phyloP scores from a whole-genome alignment of 2,797 vertebrate genomes.

The Acrossocheilus fasciatus region DNA sequence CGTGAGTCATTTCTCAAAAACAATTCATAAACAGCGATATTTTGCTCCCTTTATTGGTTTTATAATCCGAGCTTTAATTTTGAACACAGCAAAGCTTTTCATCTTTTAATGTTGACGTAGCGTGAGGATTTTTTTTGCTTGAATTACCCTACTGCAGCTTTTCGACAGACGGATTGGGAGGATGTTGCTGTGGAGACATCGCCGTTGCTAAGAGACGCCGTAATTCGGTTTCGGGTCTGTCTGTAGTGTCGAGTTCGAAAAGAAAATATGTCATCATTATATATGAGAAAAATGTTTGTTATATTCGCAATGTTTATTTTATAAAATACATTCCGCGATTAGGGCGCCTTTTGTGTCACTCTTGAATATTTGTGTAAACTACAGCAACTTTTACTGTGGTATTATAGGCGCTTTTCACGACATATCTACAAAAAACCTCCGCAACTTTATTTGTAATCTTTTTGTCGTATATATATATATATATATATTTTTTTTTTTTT shows the following conservation, averaged over 20 bases:
- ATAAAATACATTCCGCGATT: neutral
- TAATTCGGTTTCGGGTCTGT: constrained; percentile 56
- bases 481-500: neutral
- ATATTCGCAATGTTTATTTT: neutral
- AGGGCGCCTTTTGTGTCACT: neutral
- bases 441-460: neutral
- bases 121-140: neutral
- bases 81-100: neutral
- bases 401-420: neutral
- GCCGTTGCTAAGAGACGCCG: constrained; percentile 77
- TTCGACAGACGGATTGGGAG: constrained; percentile 49
- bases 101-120: neutral
- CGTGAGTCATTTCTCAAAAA: neutral
- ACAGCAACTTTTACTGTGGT: neutral
- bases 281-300: neutral
- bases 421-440: neutral
- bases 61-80: neutral
- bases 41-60: neutral
- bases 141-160: constrained; percentile 9
- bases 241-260: neutral
- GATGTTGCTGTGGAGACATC: constrained; percentile 81
- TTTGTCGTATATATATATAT: neutral
- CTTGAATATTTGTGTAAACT: neutral
- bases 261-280: neutral
- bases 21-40: neutral